phyloP scores from a whole-genome alignment of 2,888 invertebrate species.

The Amblyteles armatorius region DNA sequence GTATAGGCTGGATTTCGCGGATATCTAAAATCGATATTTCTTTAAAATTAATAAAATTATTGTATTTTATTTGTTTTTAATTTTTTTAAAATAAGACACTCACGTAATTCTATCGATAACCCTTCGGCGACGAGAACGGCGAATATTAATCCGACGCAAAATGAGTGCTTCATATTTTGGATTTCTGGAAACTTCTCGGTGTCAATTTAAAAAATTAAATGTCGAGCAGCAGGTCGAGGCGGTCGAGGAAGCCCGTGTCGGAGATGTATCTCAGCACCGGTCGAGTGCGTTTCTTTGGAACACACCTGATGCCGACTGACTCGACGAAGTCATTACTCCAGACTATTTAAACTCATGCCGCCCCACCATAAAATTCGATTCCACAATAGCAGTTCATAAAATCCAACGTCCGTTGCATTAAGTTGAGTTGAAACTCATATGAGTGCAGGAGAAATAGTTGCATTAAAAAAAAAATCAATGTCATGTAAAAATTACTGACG shows the following conservation, averaged over 20 bases:
- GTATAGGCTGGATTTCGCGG: no score
- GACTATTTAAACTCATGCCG: constrained; percentile 77
- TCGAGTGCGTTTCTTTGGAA: constrained; percentile 26
- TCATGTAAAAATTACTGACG: no score
- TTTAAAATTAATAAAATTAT: background rate
- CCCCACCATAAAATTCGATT: constrained; percentile 70
- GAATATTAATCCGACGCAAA: constrained; percentile 37
- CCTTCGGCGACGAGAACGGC: constrained; percentile 20
- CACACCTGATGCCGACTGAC: constrained; percentile 72
- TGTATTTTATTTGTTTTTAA: background rate
- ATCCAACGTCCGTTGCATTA: constrained; percentile 22
- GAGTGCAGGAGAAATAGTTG: no score
- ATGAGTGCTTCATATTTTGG: constrained; percentile 28
- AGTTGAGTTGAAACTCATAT: background rate
- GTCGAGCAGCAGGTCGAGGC: no score
- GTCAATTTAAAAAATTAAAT: background rate
- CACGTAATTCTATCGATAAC: constrained; percentile 53
- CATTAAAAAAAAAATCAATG: no score
- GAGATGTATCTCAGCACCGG: constrained; percentile 46
- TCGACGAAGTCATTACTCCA: constrained; percentile 75
- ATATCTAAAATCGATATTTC: background rate
- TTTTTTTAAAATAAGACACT: constrained; percentile 48
- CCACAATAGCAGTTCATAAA: constrained; percentile 28
- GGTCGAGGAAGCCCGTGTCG: background rate
- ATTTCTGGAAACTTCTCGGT: background rate